Base-by-base conservation (phyloP, 2,113 vertebrate species). In the Tetraodon nigroviridis region DNA sequence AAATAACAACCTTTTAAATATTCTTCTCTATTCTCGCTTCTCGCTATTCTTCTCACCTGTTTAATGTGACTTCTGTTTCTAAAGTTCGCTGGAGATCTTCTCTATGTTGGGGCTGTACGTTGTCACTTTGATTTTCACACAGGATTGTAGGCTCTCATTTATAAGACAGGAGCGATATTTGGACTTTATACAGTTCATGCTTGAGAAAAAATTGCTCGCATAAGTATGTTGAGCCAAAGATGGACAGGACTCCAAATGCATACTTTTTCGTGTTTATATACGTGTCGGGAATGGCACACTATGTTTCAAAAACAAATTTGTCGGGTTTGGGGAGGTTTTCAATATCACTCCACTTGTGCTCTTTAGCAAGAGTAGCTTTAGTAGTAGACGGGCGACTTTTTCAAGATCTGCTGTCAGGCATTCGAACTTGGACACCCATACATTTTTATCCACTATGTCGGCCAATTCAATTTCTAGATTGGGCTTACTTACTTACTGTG, bases 381-480 rank as follows among this genome's bases (percentile, higher is more conserved):
- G n/a, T n/a, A n/a, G n/a, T 74, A 81, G 78, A 56, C n/a, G 24
- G 52, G 46, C 58, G n/a, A 83, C 66, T 46, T 82, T 65, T 62
- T 78, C 66, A 21, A 83, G 77, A 17, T 66, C 48, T 4, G 41
- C 65, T 53, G 56, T 64, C 58, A 82, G 50, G 8, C 55, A 5
- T 67, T 73, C 54, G 37, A 82, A 76, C 61, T 67, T 71, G 42
- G 59, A 80, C 77, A 80, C 61, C 76, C 68, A 67, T 45, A 80
- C 21, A 4, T 84, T 67, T 71, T 73, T 72, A 17, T 74, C 66
- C 0, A 58, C 58, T 51, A 71, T 67, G 48, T 80, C 47, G 12
- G 57, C 64, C 74, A 72, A 70, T 62, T 79, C 52, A 6, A 82
- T 66, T 54, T 82, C 79, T 6, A 82, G 73, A 29, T 61, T 45